Percentiles rank a stretch among this genome's conserved stretches.
These are phyloP conservation scores for Triplophysa bombifrons DNA, from an alignment of 2,797 vertebrate genomes.

Conservation along the genomic window DNA sequence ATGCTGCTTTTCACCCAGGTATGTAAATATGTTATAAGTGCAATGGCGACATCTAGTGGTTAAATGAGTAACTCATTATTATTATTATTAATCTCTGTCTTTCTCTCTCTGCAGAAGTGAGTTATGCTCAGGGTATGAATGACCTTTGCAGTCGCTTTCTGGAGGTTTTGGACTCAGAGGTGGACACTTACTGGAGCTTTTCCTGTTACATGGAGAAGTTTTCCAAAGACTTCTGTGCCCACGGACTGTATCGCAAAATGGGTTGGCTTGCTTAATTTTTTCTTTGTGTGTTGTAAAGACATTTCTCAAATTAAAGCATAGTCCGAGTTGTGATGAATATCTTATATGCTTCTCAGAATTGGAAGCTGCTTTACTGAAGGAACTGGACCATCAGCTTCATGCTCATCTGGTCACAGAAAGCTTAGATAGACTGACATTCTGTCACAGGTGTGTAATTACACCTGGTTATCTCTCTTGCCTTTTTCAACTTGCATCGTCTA, in stretches of 20 bases:
- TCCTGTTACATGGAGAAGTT: conserved; percentile 83
- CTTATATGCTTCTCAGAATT: conserved; percentile 68
- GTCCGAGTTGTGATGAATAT: neutral
- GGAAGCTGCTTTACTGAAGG: conserved; percentile 77
- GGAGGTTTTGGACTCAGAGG: conserved; percentile 80
- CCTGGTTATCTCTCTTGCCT: neutral
- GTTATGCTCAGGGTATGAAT: conserved; percentile 80
- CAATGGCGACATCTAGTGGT: conserved; percentile 15
- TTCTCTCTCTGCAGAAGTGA: conserved; percentile 69
- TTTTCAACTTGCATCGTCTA: neutral
- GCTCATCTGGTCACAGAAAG: conserved; percentile 75
- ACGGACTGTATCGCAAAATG: conserved; percentile 81
- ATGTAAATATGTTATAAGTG: conserved; percentile 21
- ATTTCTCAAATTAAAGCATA: too few species aligned
- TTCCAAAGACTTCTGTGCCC: conserved; percentile 79
- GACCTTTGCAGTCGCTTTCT: conserved; percentile 81
- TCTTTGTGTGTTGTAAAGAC: too few species aligned
- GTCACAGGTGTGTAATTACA: conserved; percentile 73
- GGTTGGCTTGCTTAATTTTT: conserved; percentile 62
- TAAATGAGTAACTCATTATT: neutral
- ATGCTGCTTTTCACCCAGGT: conserved; percentile 81
- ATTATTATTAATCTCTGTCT: neutral
- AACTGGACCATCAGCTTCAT: conserved; percentile 75
- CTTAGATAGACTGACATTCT: conserved; percentile 81
- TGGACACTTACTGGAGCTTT: conserved; percentile 82